Base-by-base conservation (phyloP, 2,113 vertebrate genomes). In the Psophia crepitans region DNA sequence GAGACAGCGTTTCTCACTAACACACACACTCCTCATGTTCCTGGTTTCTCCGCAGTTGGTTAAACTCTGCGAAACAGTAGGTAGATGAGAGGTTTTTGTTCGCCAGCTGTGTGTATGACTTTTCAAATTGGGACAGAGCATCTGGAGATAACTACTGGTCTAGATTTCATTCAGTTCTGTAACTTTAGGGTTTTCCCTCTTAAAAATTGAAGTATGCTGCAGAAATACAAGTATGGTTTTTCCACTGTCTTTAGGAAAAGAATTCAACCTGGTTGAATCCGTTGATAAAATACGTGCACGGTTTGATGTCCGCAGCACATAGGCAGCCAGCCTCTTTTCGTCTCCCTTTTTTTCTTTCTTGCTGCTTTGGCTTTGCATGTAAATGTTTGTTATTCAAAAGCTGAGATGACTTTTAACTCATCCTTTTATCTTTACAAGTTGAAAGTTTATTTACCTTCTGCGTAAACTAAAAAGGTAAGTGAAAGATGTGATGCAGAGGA, bases 1-100 rank as follows among this genome's bases (percentile, higher is more conserved):
- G 81, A 95, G 85, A 65, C 28, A 49, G 84, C 87, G 53, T 97
- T 97, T 96, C 88, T 97, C 96, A 95, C 94, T 96, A 96, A 97
- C 79, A 93, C 87, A 46, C 95, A 94, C 76, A 84, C 5, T 69
- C 44, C n/a, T 87, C 73, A 5, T 82, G 22, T n/a, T 90, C 78
- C 85, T 84, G 1, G n/a, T 89, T 89, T 93, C 44, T 83, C 84
- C 80, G 84, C 84, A 54, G 49, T 48, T 92, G 44, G 46, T 87
- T 85, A 58, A 79, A 70, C 39, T 80, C 69, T 73, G 71, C n/a
- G 82, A 20, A 94, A 32, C 24, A 39, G 41, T 41, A 43, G 27
- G 15, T 43, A 44, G 65, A 60, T 43, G 19, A 78, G 66, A 11
- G 43, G 21, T 60, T 80, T 64, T 46, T 15, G 5, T 91, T 84